Evolutionary conservation across 2,888 invertebrate species (phyloP).

Genomic region (Drosophila picticornis): DNA sequence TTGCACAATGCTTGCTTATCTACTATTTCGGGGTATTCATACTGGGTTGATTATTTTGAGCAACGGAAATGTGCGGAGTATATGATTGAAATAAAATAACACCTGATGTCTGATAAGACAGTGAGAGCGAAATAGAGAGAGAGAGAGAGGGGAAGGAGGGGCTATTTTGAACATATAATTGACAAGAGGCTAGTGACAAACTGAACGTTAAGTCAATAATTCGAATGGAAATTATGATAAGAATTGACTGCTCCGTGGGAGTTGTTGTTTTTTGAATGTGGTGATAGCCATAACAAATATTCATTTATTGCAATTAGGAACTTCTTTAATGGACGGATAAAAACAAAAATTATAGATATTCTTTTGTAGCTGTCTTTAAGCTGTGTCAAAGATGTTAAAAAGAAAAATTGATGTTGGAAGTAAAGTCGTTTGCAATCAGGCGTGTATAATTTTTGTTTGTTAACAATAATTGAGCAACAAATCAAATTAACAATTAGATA

Average conservation of each 20-base stretch:
- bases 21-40: constrained; percentile 49
- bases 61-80: constrained; percentile 60
- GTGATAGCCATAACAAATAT: constrained; percentile 64
- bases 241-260: constrained; percentile 64
- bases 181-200: constrained; percentile 37
- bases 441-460: constrained; percentile 17
- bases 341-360: constrained; percentile 71
- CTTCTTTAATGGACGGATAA: constrained; percentile 84
- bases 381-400: constrained; percentile 8
- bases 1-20: constrained; percentile 60
- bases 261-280: constrained; percentile 29
- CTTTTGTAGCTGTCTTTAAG: constrained; percentile 9
- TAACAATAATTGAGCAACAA: constrained; percentile 72
- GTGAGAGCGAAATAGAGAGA: not conserved
- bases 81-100: constrained; percentile 7
- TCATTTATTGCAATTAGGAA: constrained; percentile 81
- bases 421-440: constrained; percentile 31
- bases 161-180: constrained; percentile 40
- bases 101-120: constrained; percentile 9
- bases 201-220: constrained; percentile 1
- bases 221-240: constrained; percentile 38
- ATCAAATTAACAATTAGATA: constrained; percentile 55
- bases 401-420: not conserved
- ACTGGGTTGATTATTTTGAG: constrained; percentile 56
- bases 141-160: not conserved